Evolutionary conservation across 2,113 vertebrate genomes (phyloP).

Genomic region (Uria lomvia): DNA sequence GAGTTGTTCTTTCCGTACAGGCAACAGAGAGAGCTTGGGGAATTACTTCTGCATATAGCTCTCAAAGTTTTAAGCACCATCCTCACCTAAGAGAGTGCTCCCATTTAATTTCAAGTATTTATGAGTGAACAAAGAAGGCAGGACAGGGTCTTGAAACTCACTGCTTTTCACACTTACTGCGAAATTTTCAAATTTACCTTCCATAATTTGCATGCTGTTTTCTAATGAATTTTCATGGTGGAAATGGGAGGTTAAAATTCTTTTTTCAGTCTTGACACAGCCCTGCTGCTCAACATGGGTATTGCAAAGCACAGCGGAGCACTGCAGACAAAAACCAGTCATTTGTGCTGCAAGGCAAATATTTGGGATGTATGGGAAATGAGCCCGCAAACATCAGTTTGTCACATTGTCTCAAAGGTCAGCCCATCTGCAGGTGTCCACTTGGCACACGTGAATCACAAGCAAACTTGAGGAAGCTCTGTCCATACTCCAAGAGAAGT

Average conservation of each 20-base stretch:
- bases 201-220: background rate
- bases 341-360: background rate
- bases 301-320: background rate
- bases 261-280: background rate
- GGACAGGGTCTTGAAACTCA: background rate
- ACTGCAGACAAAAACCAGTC: background rate
- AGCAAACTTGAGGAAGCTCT: background rate
- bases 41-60: background rate
- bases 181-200: background rate
- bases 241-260: background rate
- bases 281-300: background rate
- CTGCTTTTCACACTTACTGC: background rate
- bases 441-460: background rate
- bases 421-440: background rate
- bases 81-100: background rate
- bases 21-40: background rate
- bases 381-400: background rate
- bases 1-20: background rate
- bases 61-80: background rate
- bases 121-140: background rate
- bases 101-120: background rate
- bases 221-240: background rate
- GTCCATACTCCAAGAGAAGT: background rate
- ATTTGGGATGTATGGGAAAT: background rate
- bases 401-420: background rate